Base-by-base conservation (phyloP, 2,888 invertebrate species). In the Shargacucullia verbasci region DNA sequence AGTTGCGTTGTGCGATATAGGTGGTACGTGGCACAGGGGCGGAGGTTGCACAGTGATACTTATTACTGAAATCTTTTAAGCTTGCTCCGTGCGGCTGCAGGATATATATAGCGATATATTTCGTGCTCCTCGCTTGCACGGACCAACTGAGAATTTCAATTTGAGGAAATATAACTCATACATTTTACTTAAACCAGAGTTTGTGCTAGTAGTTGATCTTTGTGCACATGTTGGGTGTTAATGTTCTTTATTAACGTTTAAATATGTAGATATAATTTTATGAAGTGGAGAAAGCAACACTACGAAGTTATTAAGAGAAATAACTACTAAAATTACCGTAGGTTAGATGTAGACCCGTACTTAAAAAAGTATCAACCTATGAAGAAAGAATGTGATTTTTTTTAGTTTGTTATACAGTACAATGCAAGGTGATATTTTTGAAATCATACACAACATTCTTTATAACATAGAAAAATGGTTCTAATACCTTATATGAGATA, bases 21-120 rank as follows among this genome's bases (percentile, higher is more conserved):
- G 35, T 27, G 63, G 39, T 25, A 38, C 44, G 34, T n/a, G 47
- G 9, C n/a, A 29, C n/a, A 11, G 29, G 25, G 9, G 2, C 48
- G 15, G 70, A 52, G 56, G 48, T 56, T 48, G 39, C 48, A 47
- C 49, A 61, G 52, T 61, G 60, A 73, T 72, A 67, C 72, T 71
- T 71, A 73, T 68, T 72, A 62, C 76, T 69, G 46, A 68, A 75
- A 73, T 76, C 65, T 69, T 69, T 73, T 73, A 73, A 75, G 60
- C 69, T 69, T 54, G 48, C 45, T 29, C 55, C 52, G 46, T 45
- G 33, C 55, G 49, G 35, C 55, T 29, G 57, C 53, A 60, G 57
- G 73, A 62, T 55, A 64, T 70, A 64, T 70, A 59, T 37, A 46
- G 40, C 66, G 31, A 49, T 70, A 58, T 59, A 72, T 62, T 55